Evolutionary conservation across 2,113 vertebrate genomes (phyloP).

Genomic region (Climacteris rufus): DNA sequence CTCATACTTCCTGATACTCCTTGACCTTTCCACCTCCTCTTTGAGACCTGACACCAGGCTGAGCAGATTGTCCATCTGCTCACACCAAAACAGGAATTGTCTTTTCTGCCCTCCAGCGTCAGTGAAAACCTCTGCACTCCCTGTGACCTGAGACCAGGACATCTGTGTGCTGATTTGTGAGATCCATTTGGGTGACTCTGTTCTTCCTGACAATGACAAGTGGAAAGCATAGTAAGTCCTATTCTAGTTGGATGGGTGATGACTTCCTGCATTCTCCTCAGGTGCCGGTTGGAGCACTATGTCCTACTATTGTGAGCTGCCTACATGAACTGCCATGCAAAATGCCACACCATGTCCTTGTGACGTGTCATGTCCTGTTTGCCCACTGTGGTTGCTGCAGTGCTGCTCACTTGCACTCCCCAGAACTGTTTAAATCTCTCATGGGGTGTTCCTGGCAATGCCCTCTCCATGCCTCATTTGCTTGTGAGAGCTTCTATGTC

Average conservation of each 20-base stretch:
- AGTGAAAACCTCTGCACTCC: background rate
- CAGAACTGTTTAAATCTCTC: background rate
- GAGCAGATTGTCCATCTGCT: background rate
- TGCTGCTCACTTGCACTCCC: no score
- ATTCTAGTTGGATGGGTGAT: background rate
- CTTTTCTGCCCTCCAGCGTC: background rate
- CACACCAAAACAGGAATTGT: accelerated
- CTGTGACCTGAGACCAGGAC: background rate
- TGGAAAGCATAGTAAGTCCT: background rate
- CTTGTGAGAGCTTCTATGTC: background rate
- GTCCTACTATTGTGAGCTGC: background rate
- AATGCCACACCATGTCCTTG: background rate
- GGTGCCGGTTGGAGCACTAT: background rate
- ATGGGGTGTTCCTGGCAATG: background rate
- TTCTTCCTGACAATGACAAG: background rate
- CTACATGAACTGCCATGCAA: accelerated
- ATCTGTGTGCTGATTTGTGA: background rate
- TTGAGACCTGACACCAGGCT: background rate
- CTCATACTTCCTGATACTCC: background rate
- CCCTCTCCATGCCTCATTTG: no score
- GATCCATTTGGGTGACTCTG: background rate
- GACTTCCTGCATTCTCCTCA: background rate
- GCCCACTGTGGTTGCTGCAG: accelerated
- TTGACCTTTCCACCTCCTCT: background rate
- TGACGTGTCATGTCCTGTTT: background rate